A percentile compares a stretch with the other conserved stretches of the same genome.
phyloP scores from a whole-genome alignment of 2,888 invertebrate species.

The Melinaea marsaeus region DNA sequence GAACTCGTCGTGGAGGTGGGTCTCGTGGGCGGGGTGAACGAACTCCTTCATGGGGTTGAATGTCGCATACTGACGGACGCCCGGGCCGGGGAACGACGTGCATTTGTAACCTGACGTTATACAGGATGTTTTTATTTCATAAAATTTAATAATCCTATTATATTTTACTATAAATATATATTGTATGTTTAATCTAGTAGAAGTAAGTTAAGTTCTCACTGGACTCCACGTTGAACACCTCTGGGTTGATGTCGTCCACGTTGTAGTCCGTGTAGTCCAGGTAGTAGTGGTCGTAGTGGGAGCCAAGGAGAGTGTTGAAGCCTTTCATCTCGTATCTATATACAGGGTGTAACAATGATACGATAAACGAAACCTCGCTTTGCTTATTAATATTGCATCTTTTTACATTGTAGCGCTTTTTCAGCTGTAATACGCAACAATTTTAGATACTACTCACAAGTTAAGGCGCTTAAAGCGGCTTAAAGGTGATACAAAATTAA shows the following conservation, averaged over 20 bases:
- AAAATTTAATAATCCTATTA: no score
- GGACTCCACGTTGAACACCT: slow-evolving; percentile 81
- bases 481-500: no score
- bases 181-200: no score
- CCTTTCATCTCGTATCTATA: slow-evolving; percentile 94
- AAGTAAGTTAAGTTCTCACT: slow-evolving; percentile 61
- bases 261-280: slow-evolving; percentile 85
- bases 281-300: slow-evolving; percentile 97
- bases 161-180: no score
- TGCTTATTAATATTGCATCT: no score
- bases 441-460: no score
- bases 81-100: slow-evolving; percentile 91
- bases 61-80: slow-evolving; percentile 84
- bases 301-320: slow-evolving; percentile 93
- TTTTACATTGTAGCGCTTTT: no score
- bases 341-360: background rate
- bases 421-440: no score
- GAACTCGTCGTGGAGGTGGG: slow-evolving; percentile 87
- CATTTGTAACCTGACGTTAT: slow-evolving; percentile 80
- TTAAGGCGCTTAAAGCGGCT: no score
- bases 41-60: slow-evolving; percentile 98
- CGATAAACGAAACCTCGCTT: no score
- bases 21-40: slow-evolving; percentile 82
- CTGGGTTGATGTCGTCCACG: slow-evolving; percentile 81
- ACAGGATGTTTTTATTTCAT: no score